Percentiles rank a stretch among this genome's conserved stretches.
phyloP scores from a whole-genome alignment of 2,888 invertebrate species.

The Dioctria rufipes region DNA sequence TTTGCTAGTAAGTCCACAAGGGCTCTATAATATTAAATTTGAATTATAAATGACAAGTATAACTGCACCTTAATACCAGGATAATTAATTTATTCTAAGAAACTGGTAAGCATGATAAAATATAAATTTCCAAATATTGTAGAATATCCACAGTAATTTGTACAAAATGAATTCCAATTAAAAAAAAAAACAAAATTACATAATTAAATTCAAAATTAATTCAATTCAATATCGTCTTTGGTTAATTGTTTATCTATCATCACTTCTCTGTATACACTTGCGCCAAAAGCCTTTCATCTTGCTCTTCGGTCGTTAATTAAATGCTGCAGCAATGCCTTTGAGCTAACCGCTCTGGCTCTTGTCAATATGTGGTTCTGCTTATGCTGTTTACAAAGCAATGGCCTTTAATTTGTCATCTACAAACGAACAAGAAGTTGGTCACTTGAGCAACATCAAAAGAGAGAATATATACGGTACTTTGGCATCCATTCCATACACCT shows the following conservation, averaged over 20 bases:
- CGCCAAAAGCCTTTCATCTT: slow-evolving; percentile 29
- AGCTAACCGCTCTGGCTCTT: neutral
- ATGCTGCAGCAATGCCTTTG: slow-evolving; percentile 21
- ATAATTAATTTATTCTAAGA: no score
- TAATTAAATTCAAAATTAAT: neutral
- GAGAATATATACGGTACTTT: neutral
- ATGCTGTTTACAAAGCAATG: slow-evolving; percentile 26
- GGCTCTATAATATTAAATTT: no score
- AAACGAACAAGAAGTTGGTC: slow-evolving; percentile 11
- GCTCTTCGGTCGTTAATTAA: slow-evolving; percentile 39
- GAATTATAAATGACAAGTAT: no score
- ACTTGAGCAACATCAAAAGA: slow-evolving; percentile 1
- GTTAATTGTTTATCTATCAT: slow-evolving; percentile 47
- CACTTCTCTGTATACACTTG: slow-evolving; percentile 4
- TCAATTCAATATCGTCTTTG: slow-evolving; percentile 28
- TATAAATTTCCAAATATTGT: no score
- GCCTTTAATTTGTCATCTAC: slow-evolving; percentile 37
- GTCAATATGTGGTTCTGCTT: slow-evolving; percentile 10
- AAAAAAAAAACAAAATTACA: no score
- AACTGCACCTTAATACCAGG: no score
- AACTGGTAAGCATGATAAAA: no score
- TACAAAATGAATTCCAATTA: no score
- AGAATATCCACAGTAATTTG: no score
- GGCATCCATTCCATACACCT: neutral
- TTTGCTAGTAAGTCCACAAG: no score